Evolutionary conservation across 2,888 invertebrate species (phyloP).

Genomic region (Cetonia aurata): DNA sequence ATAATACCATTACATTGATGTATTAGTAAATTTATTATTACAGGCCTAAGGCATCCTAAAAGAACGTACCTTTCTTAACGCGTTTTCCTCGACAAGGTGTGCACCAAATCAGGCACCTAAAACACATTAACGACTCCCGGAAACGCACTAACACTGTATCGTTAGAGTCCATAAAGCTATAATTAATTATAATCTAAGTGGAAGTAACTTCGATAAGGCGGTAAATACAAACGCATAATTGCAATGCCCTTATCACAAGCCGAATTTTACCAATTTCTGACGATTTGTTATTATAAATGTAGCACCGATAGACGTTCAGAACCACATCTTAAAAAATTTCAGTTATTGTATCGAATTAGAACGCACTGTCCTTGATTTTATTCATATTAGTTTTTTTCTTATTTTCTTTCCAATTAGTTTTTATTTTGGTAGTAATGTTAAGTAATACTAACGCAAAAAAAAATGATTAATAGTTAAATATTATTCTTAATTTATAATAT

Average conservation of each 20-base stretch:
- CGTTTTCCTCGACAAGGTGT: slow-evolving; percentile 14
- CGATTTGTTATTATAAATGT: too few species aligned
- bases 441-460: too few species aligned
- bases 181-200: slow-evolving; percentile 14
- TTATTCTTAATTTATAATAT: too few species aligned
- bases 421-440: too few species aligned
- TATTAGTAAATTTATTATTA: background rate
- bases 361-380: slow-evolving; percentile 3
- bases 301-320: too few species aligned
- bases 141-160: background rate
- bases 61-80: slow-evolving; percentile 13
- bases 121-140: slow-evolving; percentile 15
- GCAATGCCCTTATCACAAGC: background rate
- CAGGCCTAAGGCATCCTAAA: background rate
- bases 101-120: slow-evolving; percentile 26
- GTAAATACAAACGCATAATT: background rate
- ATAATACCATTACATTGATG: too few species aligned
- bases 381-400: background rate
- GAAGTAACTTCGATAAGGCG: slow-evolving; percentile 9
- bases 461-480: too few species aligned
- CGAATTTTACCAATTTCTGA: too few species aligned
- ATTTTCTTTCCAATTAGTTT: background rate
- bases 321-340: too few species aligned
- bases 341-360: too few species aligned
- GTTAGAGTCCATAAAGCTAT: background rate